Evolutionary conservation across 2,113 vertebrate genomes (phyloP).

Genomic region (Phocoena phocoena): DNA sequence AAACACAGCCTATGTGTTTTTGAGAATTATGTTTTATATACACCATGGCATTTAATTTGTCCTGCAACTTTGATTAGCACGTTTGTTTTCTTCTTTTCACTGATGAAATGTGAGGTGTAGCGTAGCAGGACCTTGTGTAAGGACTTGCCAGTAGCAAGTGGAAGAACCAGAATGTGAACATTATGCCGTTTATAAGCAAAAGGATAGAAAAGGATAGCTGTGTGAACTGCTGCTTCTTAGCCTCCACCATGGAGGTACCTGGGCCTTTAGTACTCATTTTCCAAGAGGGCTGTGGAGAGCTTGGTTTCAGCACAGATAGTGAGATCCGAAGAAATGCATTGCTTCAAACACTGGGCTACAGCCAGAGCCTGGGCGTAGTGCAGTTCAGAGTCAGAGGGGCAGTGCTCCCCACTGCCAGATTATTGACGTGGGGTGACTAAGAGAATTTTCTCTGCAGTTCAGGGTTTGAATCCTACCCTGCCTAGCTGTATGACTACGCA

Average conservation of each 20-base stretch:
- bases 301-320: background rate
- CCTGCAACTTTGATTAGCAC: background rate
- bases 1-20: background rate
- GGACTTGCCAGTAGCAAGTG: background rate
- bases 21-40: background rate
- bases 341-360: background rate
- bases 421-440: background rate
- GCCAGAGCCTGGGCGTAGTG: background rate
- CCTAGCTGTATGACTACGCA: background rate
- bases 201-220: background rate
- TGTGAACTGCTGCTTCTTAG: background rate
- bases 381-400: background rate
- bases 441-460: background rate
- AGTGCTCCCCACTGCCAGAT: background rate
- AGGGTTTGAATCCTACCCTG: background rate
- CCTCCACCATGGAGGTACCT: background rate
- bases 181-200: background rate
- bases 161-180: background rate
- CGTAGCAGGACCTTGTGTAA: background rate
- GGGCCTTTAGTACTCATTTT: background rate
- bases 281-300: background rate
- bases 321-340: background rate
- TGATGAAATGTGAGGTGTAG: background rate
- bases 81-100: background rate
- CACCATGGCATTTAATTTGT: background rate